Conservation (phyloP, 2,888 invertebrate species). For the Chalcis sispes region DNA sequence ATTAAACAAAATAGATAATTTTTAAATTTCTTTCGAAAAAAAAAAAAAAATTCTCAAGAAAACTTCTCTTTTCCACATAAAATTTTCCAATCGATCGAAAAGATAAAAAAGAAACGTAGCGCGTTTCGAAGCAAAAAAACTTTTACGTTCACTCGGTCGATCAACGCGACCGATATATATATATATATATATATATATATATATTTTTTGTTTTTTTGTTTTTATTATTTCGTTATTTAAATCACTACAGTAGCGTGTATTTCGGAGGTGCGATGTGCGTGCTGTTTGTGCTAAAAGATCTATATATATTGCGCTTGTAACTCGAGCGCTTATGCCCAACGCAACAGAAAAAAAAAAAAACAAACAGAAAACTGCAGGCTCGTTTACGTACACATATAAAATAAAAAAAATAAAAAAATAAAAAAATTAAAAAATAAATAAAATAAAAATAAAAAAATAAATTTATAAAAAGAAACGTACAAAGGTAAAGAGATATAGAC, state of each 20-base stretch:
- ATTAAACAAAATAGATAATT: too few species aligned
- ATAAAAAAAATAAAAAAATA: too few species aligned
- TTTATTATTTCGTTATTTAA: too few species aligned
- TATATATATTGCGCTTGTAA: slow-evolving; percentile 49
- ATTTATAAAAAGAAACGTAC: too few species aligned
- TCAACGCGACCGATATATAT: not conserved
- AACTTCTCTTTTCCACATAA: not conserved
- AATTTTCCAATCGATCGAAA: too few species aligned
- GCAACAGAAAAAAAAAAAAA: slow-evolving; percentile 44
- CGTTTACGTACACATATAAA: slow-evolving; percentile 22
- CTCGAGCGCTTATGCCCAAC: slow-evolving; percentile 49
- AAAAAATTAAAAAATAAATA: too few species aligned
- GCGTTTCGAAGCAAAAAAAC: slow-evolving; percentile 7
- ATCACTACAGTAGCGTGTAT: slow-evolving; percentile 42
- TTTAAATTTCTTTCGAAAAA: too few species aligned
- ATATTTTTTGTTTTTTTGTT: not conserved
- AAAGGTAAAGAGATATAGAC: not conserved
- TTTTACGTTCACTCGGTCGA: not conserved
- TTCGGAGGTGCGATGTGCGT: slow-evolving; percentile 50
- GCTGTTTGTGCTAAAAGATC: slow-evolving; percentile 49
- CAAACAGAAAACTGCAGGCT: slow-evolving; percentile 52
- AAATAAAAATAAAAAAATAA: too few species aligned
- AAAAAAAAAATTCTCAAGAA: too few species aligned
- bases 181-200: too few species aligned
- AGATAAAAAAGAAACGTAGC: too few species aligned